Evolutionary conservation across 2,797 vertebrate species (phyloP).

Genomic region (Sciaenops ocellatus): DNA sequence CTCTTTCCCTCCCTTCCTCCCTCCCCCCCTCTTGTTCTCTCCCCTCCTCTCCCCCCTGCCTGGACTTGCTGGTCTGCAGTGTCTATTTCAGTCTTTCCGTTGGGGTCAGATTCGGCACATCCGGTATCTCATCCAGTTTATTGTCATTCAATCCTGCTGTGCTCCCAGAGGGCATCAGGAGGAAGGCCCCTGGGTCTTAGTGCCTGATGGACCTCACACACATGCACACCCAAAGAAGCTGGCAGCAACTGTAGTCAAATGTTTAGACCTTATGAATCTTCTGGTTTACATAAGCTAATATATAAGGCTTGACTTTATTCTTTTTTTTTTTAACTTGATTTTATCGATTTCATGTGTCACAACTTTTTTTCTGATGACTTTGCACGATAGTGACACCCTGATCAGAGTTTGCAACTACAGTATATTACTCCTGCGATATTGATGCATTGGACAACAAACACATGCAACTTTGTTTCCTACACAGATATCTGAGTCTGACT

Average conservation of each 20-base stretch:
- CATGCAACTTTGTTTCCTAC: too few species aligned
- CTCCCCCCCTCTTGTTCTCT: constrained; percentile 21
- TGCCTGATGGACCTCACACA: constrained; percentile 58
- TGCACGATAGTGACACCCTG: not conserved
- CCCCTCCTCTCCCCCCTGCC: constrained; percentile 52
- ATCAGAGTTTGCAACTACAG: not conserved
- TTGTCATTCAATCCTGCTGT: constrained; percentile 88
- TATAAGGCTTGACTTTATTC: not conserved
- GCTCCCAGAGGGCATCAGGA: constrained; percentile 75
- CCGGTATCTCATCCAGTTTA: constrained; percentile 90
- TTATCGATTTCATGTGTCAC: not conserved
- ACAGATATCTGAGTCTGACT: too few species aligned
- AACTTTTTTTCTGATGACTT: not conserved
- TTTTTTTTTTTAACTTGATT: not conserved
- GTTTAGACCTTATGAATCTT: constrained; percentile 18
- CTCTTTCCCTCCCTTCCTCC: constrained; percentile 11
- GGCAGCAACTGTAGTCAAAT: not conserved
- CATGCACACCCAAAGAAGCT: not conserved
- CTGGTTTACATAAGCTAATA: not conserved
- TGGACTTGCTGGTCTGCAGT: constrained; percentile 83
- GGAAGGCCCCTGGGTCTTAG: constrained; percentile 83
- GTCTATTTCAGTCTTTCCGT: constrained; percentile 91
- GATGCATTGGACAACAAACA: not conserved
- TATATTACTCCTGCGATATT: not conserved
- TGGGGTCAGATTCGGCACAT: constrained; percentile 88